Percentiles rank a stretch among this genome's conserved stretches.
These are phyloP conservation scores for Mustela lutreola DNA, from an alignment of 2,113 vertebrate species.

Conservation along the genomic window DNA sequence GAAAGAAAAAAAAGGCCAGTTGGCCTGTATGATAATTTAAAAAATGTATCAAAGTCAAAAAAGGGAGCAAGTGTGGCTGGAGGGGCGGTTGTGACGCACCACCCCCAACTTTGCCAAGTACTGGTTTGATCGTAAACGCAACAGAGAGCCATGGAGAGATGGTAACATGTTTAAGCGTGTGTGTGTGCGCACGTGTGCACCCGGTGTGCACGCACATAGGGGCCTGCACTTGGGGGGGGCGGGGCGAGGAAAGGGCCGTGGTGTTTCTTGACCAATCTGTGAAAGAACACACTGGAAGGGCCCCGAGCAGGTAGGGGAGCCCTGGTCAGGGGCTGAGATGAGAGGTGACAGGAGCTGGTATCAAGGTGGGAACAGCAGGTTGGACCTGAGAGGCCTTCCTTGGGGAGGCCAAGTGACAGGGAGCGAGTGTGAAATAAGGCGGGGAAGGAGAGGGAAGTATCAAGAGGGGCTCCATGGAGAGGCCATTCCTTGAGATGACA, in stretches of 20 bases:
- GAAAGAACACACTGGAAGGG: not conserved
- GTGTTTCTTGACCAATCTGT: not conserved
- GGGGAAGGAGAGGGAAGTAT: not conserved
- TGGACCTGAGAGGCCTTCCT: too few species aligned
- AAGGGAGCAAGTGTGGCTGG: not conserved
- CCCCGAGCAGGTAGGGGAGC: not conserved
- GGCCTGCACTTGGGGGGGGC: rapidly evolving
- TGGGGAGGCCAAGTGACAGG: not conserved
- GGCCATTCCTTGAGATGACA: not conserved
- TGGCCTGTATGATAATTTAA: not conserved
- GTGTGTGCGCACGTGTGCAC: not conserved
- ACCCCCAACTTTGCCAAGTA: not conserved
- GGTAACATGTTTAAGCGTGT: rapidly evolving
- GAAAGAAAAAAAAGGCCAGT: not conserved
- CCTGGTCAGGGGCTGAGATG: not conserved
- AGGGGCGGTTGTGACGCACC: rapidly evolving
- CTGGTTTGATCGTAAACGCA: not conserved
- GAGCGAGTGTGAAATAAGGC: not conserved
- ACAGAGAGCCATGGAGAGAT: not conserved
- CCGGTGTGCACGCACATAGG: too few species aligned
- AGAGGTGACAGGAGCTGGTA: not conserved
- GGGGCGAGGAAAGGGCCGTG: not conserved
- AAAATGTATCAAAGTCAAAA: too few species aligned
- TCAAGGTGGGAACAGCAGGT: not conserved
- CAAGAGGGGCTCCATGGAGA: not conserved